phyloP scores from a whole-genome alignment of 2,797 vertebrate genomes.

The Coracias cyanogaster region DNA sequence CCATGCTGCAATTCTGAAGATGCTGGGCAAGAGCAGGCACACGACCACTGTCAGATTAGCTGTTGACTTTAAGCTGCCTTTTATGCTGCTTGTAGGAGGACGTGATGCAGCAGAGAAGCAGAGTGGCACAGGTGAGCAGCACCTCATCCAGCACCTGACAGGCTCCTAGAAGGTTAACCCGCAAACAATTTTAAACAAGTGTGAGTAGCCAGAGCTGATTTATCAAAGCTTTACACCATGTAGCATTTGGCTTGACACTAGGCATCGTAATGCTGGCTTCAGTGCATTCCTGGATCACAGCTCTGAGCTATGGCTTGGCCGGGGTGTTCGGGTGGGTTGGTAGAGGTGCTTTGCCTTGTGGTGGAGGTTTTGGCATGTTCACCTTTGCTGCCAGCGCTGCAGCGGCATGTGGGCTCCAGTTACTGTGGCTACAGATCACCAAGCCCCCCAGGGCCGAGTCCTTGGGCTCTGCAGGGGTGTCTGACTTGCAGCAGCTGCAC shows the following conservation, averaged over 20 bases:
- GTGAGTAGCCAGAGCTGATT: not conserved
- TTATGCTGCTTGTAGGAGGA: rapidly evolving
- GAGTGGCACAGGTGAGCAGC: rapidly evolving
- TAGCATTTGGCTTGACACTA: not conserved
- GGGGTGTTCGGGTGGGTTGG: not conserved
- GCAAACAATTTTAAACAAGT: rapidly evolving
- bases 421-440: not conserved
- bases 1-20: rapidly evolving
- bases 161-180: rapidly evolving
- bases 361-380: not conserved
- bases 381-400: not conserved
- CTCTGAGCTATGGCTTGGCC: not conserved
- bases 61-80: not conserved
- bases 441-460: not conserved
- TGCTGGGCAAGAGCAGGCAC: not conserved
- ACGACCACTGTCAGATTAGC: not conserved
- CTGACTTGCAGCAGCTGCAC: not conserved
- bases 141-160: not conserved
- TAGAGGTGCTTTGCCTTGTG: not conserved
- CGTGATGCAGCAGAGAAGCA: not conserved
- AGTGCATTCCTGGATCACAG: rapidly evolving
- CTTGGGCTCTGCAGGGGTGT: not conserved
- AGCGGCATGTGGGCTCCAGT: not conserved
- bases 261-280: not conserved
- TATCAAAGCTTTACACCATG: not conserved